Base-by-base conservation (phyloP, 2,113 vertebrate genomes). In the Tenrec ecaudatus region DNA sequence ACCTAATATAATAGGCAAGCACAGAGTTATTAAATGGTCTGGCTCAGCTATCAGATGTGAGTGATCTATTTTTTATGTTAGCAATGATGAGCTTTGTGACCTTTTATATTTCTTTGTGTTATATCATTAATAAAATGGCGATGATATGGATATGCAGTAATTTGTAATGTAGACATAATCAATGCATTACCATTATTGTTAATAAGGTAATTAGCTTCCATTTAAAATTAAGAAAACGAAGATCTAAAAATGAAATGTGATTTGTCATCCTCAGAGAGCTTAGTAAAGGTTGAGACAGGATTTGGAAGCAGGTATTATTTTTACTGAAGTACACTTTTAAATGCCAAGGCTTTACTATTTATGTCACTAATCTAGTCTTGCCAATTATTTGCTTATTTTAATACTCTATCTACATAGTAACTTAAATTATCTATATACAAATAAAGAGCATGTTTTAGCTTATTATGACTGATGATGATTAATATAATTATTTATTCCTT, bases 181-280 rank as follows among this genome's bases (percentile, higher is more conserved):
- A 62, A 31, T 25, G 73, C 76, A 79, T 94, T 88, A 75, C 16
- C 62, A 1, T 22, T 76, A 27, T 36, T 88, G 2, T 76, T 36
- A 69, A 53, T 31, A 92, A 81, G 47, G 68, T 20, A 86, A 81
- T 4, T 36, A 79, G 0, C 31, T 31, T 6, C 31, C 75, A 64
- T 83, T 90, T 77, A 0, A 53, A 82, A 7, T 82, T 85, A 11
- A 64, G 60, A 91, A 64, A 90, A 86, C 22, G 33, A 88, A 78
- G 10, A 3, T 0, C 88, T 75, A 64, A 79, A 90, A 0, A 19
- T 36, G 0, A 33, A 73, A 77, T 68, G 7, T 15, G 79, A 22
- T 77, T n/a, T 38, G 5, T 78, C 12, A 75, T 16, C 19, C 80
- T 17, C 7, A 76, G 40, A 33, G 7, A 87, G 3, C 11, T 57